Percentiles rank a stretch among this genome's conserved stretches.
phyloP scores from a whole-genome alignment of 2,113 vertebrate genomes.

The Accipiter virgatus region DNA sequence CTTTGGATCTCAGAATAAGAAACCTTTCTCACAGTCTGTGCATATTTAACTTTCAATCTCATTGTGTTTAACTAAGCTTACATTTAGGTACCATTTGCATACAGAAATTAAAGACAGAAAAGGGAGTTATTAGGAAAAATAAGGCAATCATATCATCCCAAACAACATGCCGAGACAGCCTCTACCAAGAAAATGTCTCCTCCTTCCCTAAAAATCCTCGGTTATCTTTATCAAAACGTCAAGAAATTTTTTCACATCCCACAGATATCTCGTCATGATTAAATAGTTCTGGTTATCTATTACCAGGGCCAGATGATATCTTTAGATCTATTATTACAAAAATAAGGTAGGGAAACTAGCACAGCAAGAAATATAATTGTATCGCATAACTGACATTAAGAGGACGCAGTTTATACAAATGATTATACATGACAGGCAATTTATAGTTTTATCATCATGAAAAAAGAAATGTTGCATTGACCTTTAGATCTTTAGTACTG shows the following conservation, averaged over 20 bases:
- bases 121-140: fast-evolving
- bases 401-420: not conserved
- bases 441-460: not conserved
- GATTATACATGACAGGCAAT: fast-evolving
- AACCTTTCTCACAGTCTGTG: not conserved
- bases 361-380: not conserved
- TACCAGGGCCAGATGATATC: not conserved
- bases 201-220: not conserved
- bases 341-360: not conserved
- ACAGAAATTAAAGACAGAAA: not conserved
- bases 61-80: not conserved
- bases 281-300: not conserved
- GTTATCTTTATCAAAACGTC: not conserved
- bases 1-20: not conserved
- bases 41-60: not conserved
- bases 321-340: not conserved
- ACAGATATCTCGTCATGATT: not conserved
- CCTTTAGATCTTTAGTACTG: not conserved
- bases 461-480: not conserved
- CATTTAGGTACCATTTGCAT: not conserved
- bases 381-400: not conserved
- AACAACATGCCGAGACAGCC: not conserved
- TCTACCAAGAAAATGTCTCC: not conserved
- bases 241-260: not conserved
- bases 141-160: not conserved